Evolutionary conservation across 2,888 invertebrate genomes (phyloP).

Genomic region (Amphimallon solstitiale): DNA sequence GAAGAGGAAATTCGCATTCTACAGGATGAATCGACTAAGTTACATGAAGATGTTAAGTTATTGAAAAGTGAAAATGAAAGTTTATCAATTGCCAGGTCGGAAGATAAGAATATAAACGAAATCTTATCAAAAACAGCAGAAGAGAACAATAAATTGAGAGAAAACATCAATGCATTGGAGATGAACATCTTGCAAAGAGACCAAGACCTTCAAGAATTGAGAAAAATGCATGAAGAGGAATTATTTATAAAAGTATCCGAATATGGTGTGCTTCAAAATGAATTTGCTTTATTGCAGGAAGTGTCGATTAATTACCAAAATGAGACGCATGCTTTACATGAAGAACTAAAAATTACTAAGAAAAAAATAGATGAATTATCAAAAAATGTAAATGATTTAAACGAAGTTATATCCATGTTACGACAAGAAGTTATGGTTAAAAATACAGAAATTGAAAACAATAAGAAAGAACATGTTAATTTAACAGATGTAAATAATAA

Average conservation of each 20-base stretch:
- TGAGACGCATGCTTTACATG: constrained; percentile 4
- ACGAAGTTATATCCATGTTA: constrained; percentile 1
- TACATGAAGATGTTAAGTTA: constrained; percentile 64
- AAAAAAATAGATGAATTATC: constrained; percentile 7
- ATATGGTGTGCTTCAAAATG: constrained; percentile 39
- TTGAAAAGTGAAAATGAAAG: constrained; percentile 58
- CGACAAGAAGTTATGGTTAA: constrained; percentile 1
- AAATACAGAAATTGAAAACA: background rate
- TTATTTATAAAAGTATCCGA: constrained; percentile 44
- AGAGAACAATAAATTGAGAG: background rate
- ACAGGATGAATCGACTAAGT: constrained; percentile 7
- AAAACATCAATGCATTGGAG: constrained; percentile 14
- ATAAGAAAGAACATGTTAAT: background rate
- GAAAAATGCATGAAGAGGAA: constrained; percentile 46
- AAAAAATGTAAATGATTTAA: background rate
- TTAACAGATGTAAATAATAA: background rate
- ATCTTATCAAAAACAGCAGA: background rate
- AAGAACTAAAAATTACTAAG: constrained; percentile 11
- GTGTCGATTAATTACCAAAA: constrained; percentile 37
- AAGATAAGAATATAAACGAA: constrained; percentile 18
- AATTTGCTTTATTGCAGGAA: constrained; percentile 33
- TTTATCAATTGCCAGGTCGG: background rate
- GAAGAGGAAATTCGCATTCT: background rate
- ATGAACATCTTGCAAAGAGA: constrained; percentile 35
- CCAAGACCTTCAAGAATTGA: constrained; percentile 43